Conservation (phyloP, 2,113 vertebrate genomes). For the Mormoops blainvillei region DNA sequence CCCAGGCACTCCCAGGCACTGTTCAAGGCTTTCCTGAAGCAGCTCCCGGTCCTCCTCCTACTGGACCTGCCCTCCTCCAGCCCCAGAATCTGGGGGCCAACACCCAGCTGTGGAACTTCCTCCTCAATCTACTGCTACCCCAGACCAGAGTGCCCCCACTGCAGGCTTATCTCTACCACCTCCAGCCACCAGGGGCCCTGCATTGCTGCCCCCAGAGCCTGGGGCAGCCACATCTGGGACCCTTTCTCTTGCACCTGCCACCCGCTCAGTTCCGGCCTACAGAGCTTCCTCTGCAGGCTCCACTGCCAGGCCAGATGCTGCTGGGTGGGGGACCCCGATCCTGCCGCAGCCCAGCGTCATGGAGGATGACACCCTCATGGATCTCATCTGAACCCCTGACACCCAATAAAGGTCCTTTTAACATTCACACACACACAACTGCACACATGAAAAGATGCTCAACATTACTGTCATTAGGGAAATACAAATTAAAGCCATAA, state of each 20-base stretch:
- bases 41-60: conserved; percentile 78
- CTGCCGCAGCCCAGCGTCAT: conserved; percentile 88
- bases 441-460: background rate
- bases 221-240: conserved; percentile 77
- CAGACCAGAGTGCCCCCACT: conserved; percentile 83
- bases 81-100: conserved; percentile 92
- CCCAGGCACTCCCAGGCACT: conserved; percentile 69
- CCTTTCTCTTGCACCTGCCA: conserved; percentile 72
- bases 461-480: background rate
- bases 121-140: conserved; percentile 90
- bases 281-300: conserved; percentile 82
- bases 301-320: conserved; percentile 88
- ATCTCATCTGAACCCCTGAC: conserved; percentile 85
- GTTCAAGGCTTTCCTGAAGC: conserved; percentile 84
- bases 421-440: conserved; percentile 22
- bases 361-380: conserved; percentile 93
- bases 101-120: conserved; percentile 91
- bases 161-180: conserved; percentile 80
- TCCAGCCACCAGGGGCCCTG: conserved; percentile 84
- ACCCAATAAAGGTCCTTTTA: conserved; percentile 72
- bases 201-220: conserved; percentile 79
- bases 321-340: conserved; percentile 82
- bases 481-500: background rate
- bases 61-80: conserved; percentile 86
- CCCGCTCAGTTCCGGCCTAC: conserved; percentile 80